Evolutionary conservation across 2,113 vertebrate species (phyloP).

Genomic region (Fukomys damarensis): DNA sequence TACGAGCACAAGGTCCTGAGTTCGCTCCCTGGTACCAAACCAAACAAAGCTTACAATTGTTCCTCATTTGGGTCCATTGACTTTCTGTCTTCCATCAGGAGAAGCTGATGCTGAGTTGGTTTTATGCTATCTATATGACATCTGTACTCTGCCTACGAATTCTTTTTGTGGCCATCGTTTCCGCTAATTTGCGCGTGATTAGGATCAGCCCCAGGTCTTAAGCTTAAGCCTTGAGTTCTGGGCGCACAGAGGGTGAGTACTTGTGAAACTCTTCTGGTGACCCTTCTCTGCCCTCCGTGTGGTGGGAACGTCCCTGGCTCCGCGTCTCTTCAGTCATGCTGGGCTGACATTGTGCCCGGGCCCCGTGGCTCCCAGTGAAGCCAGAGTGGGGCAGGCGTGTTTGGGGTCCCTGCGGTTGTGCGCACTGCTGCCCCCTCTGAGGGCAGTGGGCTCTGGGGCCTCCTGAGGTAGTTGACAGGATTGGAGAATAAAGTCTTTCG

Average conservation of each 20-base stretch:
- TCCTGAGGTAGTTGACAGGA: neutral
- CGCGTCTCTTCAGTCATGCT: neutral
- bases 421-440: neutral
- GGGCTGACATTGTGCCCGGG: neutral
- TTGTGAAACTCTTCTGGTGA: neutral
- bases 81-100: neutral
- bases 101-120: conserved; percentile 2
- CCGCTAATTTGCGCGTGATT: neutral
- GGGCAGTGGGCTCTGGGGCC: neutral
- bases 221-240: neutral
- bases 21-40: too few species aligned
- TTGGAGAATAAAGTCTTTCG: conserved; percentile 36
- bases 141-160: neutral
- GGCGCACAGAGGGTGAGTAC: neutral
- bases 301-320: neutral
- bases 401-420: neutral
- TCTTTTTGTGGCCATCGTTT: conserved; percentile 20
- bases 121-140: neutral
- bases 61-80: conserved; percentile 5
- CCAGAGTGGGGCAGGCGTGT: neutral
- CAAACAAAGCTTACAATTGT: neutral
- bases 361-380: neutral
- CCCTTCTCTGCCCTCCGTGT: neutral
- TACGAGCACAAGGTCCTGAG: too few species aligned
- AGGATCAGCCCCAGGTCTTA: neutral